Evolutionary conservation across 2,797 vertebrate species (phyloP), one percentile per base, ranked within the genome.

Genomic region (Trematomus bernacchii): DNA sequence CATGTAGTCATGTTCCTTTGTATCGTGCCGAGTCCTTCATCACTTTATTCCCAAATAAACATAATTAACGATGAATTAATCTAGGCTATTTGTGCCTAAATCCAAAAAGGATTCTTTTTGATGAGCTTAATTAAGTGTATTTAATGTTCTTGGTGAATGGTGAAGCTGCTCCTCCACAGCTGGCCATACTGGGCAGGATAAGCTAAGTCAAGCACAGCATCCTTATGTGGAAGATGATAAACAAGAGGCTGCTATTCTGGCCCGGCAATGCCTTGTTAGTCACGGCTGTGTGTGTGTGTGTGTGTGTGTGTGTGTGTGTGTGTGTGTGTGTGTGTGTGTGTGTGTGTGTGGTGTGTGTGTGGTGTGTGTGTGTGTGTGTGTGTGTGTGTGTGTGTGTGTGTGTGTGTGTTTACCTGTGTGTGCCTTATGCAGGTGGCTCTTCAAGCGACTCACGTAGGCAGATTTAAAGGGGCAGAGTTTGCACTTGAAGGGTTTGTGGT

Each of bases 381-480:
- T 37, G 33, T 9, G 33, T 37, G 33, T 72, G 76, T 65, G 58
- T 57, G 27, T 48, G 58, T 6, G 61, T 46, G 30, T 43, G 27
- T 21, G 51, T 66, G 9, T 27, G 53, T 52, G n/a, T 77, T 89
- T 95, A 99, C 98, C 97, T 94, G 97, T 96, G 66, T 99, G 98
- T 83, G 96, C 95, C 93, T 99, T 99, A 85, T 98, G 96, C 87
- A 98, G 96, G 85, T 99, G 98, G 66, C 96, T 99, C 95, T 99
- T 99, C 93, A 99, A 95, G 73, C 98, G 96, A 87, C 97, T 98
- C 85, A 97, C 96, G 57, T 99, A 99, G 67, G 98, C 97, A 59
- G 98, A 98, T 93, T 99, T 99, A 96, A 99, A 99, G 55, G 98
- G 97, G 92, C 98, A 99, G 84, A 99, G 94, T 90, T 99, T 99